Evolutionary conservation across 2,113 vertebrate genomes (phyloP).

Genomic region (Clarias batrachus): DNA sequence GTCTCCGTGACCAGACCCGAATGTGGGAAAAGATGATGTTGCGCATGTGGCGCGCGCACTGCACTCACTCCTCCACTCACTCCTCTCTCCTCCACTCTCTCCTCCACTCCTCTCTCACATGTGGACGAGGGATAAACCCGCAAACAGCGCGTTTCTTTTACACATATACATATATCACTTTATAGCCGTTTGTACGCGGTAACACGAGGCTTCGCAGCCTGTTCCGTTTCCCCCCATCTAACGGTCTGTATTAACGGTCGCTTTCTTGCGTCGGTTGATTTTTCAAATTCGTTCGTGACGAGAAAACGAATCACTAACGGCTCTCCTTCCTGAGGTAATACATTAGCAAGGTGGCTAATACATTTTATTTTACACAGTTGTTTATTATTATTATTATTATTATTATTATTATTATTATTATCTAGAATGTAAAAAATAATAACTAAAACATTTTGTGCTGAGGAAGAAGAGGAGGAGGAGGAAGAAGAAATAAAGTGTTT

Average conservation of each 20-base stretch:
- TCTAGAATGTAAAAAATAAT: too few relatives aligned
- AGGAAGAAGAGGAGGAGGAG: too few relatives aligned
- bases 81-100: not conserved
- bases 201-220: too few relatives aligned
- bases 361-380: not conserved
- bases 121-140: not conserved
- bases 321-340: not conserved
- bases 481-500: not conserved
- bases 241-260: not conserved
- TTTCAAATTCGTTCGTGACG: not conserved
- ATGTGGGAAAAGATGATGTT: constrained; percentile 13
- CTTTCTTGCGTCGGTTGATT: not conserved
- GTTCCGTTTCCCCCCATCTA: not conserved
- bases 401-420: too few relatives aligned
- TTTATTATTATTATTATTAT: too few relatives aligned
- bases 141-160: not conserved
- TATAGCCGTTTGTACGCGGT: not conserved
- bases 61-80: not conserved
- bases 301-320: constrained; percentile 18
- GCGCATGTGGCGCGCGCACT: not conserved
- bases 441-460: too few relatives aligned
- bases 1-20: not conserved
- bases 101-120: not conserved
- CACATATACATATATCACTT: not conserved
- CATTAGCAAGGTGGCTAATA: not conserved